Conservation (phyloP, 2,113 vertebrate species). For the Hemichromis elongatus region DNA sequence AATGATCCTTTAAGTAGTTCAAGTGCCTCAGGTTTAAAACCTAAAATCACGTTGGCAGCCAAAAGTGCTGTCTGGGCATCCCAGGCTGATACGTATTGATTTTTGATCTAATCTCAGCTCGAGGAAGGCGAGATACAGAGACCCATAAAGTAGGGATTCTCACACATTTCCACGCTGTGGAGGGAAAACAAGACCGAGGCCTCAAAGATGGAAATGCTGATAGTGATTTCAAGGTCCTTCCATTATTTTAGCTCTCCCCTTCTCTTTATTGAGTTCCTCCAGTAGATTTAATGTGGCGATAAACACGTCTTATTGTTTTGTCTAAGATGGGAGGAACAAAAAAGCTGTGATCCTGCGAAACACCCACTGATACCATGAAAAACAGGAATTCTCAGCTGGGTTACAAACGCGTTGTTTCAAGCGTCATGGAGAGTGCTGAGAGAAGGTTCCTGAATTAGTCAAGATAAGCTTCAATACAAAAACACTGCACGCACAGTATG, state of each 20-base stretch:
- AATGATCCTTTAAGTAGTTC: not conserved
- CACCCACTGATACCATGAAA: not conserved
- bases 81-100: constrained; percentile 37
- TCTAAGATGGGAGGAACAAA: constrained; percentile 5
- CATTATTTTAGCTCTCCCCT: not conserved
- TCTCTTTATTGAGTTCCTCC: not conserved
- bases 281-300: not conserved
- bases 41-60: constrained; percentile 14
- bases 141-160: constrained; percentile 25
- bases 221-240: not conserved
- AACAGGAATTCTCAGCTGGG: not conserved
- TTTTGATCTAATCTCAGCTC: constrained; percentile 43
- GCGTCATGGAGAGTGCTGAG: not conserved
- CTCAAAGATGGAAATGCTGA: not conserved
- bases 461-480: not conserved
- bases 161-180: not conserved
- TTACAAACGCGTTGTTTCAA: not conserved
- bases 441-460: constrained; percentile 4
- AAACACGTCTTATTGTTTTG: not conserved
- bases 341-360: not conserved
- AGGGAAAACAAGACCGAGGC: constrained; percentile 4
- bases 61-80: constrained; percentile 7
- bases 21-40: constrained; percentile 11
- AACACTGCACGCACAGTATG: not conserved
- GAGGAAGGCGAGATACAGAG: constrained; percentile 6